Evolutionary conservation across 2,113 vertebrate species (phyloP), one percentile per base, ranked within the genome.

Genomic region (Cyanoramphus novaezelandiae): DNA sequence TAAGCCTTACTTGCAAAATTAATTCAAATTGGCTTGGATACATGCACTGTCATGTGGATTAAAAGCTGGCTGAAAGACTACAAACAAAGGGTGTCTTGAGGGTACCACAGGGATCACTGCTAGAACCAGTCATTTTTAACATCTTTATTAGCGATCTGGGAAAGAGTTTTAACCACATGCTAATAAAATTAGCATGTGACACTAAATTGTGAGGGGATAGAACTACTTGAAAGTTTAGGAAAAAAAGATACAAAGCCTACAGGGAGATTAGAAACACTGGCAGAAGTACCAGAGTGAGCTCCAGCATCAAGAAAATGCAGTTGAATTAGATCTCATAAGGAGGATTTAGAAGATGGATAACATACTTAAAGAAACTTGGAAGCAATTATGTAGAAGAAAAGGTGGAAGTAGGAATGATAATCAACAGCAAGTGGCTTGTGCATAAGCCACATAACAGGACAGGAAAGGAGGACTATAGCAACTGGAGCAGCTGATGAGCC

Each of bases 81-180:
- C 91, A 97, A 96, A 97, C 96, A 96, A 95, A 96, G 92, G 62
- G 84, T 91, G 79, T 95, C 79, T 93, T 82, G 90, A 92, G 81
- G 79, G 91, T 95, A 92, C 86, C 79, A 67, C 75, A 70, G 84
- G 90, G 94, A 95, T 95, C 82, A 43, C 86, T 90, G 95, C 92
- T 93, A 88, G 94, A 96, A 87, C 93, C 86, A 97, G 95, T 97
- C 89, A 95, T 96, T 97, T 98, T 97, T 95, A 97, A 97, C 93
- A 90, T 97, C 97, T 97, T 97, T 92, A 97, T 98, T 98, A 98
- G 97, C 96, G 97, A 97, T 94, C 91, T 95, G 96, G 94, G 97
- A 98, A 68, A 92, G 39, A 75, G 69, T 81, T 76, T 97, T 90
- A 98, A 95, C 94, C 60, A 39, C 95, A 76, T 11, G 52, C 88